A percentile compares a stretch with the other conserved stretches of the same genome.
These are phyloP conservation scores for Chloroceryle amazona DNA, from an alignment of 2,797 vertebrate genomes.

Conservation along the genomic window DNA sequence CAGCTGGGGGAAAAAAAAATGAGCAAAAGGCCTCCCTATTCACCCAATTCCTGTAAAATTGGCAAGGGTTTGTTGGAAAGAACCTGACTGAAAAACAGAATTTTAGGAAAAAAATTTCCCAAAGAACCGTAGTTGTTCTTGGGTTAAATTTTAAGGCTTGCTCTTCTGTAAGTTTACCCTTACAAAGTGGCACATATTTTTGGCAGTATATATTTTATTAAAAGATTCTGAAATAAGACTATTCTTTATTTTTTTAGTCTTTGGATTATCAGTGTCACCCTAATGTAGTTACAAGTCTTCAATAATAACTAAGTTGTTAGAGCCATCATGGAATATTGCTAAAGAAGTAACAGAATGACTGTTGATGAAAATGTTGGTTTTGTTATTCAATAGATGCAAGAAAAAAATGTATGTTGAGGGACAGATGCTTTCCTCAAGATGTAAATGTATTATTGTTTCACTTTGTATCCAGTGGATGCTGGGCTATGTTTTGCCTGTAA, in stretches of 20 bases:
- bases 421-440: not conserved
- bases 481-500: not conserved
- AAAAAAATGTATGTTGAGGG: not conserved
- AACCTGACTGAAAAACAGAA: not conserved
- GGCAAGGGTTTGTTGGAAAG: not conserved
- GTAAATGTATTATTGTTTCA: not conserved
- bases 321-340: not conserved
- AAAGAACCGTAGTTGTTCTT: not conserved
- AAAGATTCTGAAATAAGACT: not conserved
- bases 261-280: not conserved
- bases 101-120: not conserved
- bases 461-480: not conserved
- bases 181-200: not conserved
- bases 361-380: not conserved
- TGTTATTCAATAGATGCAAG: not conserved
- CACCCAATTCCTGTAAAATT: not conserved
- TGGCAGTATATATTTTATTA: not conserved
- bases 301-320: not conserved
- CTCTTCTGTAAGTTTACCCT: not conserved
- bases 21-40: not conserved
- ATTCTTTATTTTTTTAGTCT: not conserved
- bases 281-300: not conserved
- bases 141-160: not conserved
- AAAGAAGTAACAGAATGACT: not conserved
- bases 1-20: constrained; percentile 34